Percentiles rank a stretch among this genome's conserved stretches.
These are phyloP conservation scores for Puffinus mauretanicus DNA, from an alignment of 2,113 vertebrate species.

Conservation along the genomic window DNA sequence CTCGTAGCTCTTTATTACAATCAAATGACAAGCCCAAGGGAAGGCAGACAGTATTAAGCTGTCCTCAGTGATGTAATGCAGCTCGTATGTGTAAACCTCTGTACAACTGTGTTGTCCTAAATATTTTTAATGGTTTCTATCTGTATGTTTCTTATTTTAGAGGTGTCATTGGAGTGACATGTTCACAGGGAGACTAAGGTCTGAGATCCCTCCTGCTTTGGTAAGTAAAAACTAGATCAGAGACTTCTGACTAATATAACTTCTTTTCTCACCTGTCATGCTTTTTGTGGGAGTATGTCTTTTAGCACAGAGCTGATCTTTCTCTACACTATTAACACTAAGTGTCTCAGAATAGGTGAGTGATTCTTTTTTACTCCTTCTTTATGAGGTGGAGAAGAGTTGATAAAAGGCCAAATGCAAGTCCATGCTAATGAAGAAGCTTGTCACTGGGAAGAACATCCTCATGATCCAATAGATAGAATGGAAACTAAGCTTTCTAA, in stretches of 20 bases:
- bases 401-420: not conserved
- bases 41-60: not conserved
- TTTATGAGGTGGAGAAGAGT: not conserved
- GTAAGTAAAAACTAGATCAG: constrained; percentile 73
- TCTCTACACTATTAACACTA: not conserved
- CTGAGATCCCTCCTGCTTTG: constrained; percentile 95
- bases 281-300: not conserved
- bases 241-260: not conserved
- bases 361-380: not conserved
- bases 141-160: constrained; percentile 69
- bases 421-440: not conserved
- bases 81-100: not conserved
- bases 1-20: not conserved
- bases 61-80: not conserved
- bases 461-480: not conserved
- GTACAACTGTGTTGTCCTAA: not conserved
- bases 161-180: constrained; percentile 98
- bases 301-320: not conserved
- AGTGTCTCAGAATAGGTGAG: not conserved
- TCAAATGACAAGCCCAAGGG: not conserved
- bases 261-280: not conserved
- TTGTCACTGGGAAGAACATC: not conserved
- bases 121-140: constrained; percentile 2
- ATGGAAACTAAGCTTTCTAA: not conserved
- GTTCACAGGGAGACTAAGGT: constrained; percentile 94